These are phyloP conservation scores for Xyrauchen texanus DNA, from an alignment of 2,113 vertebrate species.

Conservation along the genomic window DNA sequence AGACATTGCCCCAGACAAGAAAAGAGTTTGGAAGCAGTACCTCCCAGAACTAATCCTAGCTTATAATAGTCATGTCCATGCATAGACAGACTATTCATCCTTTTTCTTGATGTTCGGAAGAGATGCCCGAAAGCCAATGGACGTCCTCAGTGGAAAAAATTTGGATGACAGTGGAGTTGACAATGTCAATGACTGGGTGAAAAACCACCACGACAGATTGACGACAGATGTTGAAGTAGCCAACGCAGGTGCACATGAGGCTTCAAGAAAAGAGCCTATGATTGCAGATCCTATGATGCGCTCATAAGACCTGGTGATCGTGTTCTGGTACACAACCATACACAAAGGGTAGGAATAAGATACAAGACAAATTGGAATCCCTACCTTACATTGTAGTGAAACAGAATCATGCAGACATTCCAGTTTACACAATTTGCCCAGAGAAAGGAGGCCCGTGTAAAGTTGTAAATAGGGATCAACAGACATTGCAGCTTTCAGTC, in stretches of 20 bases:
- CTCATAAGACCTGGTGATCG: conserved; percentile 37
- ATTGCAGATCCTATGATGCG: not conserved
- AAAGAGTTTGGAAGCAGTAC: conserved; percentile 5
- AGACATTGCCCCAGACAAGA: conserved; percentile 20
- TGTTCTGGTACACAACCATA: conserved; percentile 31
- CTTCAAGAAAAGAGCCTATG: conserved; percentile 40
- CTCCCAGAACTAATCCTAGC: conserved; percentile 19
- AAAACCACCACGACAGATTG: conserved; percentile 11
- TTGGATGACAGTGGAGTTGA: not conserved
- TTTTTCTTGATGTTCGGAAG: conserved; percentile 39
- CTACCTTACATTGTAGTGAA: conserved; percentile 25
- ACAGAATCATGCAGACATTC: conserved; percentile 35
- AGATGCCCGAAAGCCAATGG: conserved; percentile 23
- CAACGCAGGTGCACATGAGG: too few relatives aligned
- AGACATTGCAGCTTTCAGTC: conserved; percentile 33
- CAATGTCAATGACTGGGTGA: conserved; percentile 39
- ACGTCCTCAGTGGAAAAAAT: conserved; percentile 14
- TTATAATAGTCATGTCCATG: conserved; percentile 15
- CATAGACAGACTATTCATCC: conserved; percentile 2
- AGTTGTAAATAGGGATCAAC: conserved; percentile 44
- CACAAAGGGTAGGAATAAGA: conserved; percentile 33
- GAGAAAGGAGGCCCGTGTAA: conserved; percentile 32
- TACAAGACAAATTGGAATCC: conserved; percentile 38
- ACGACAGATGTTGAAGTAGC: conserved; percentile 16
- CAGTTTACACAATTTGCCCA: conserved; percentile 29